Evolutionary conservation across 2,113 vertebrate genomes (phyloP).

Genomic region (Prinia subflava): DNA sequence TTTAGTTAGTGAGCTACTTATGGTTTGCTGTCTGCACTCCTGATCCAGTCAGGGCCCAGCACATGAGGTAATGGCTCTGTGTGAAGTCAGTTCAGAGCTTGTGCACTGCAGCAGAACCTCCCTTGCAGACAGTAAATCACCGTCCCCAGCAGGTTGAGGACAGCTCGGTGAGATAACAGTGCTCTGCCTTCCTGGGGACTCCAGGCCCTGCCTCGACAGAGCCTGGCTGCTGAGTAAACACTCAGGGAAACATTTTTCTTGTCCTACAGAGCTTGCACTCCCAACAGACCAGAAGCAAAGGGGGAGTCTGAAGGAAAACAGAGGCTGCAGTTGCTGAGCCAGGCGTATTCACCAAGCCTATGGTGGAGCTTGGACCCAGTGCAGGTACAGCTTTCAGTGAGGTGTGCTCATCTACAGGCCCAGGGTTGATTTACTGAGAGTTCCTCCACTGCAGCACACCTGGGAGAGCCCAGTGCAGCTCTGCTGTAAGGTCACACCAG

Average conservation of each 20-base stretch:
- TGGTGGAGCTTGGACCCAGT: background rate
- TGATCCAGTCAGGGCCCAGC: background rate
- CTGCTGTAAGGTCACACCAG: background rate
- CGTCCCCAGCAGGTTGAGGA: conserved; percentile 15
- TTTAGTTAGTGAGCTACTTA: background rate
- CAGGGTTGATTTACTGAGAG: rapidly evolving
- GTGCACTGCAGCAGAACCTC: conserved; percentile 24
- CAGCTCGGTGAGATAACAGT: conserved; percentile 29
- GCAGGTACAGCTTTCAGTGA: background rate
- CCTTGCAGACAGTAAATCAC: conserved; percentile 48
- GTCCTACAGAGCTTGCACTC: background rate
- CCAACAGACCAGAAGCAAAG: background rate
- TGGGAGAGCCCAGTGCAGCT: background rate
- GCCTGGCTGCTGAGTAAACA: conserved; percentile 10
- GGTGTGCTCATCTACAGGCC: background rate
- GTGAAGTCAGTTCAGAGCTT: background rate
- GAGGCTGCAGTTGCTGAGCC: background rate
- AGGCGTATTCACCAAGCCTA: background rate
- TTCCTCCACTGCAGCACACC: background rate
- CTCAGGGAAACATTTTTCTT: conserved; percentile 15
- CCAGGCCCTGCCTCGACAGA: background rate
- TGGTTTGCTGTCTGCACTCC: background rate
- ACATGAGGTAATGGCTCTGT: background rate
- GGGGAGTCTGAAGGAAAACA: background rate
- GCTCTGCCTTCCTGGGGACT: background rate